A percentile compares a stretch with the other conserved stretches of the same genome.
These are phyloP conservation scores for Montipora capricornis DNA, from an alignment of 64 coral and sea anemone genomes.

Conservation along the genomic window DNA sequence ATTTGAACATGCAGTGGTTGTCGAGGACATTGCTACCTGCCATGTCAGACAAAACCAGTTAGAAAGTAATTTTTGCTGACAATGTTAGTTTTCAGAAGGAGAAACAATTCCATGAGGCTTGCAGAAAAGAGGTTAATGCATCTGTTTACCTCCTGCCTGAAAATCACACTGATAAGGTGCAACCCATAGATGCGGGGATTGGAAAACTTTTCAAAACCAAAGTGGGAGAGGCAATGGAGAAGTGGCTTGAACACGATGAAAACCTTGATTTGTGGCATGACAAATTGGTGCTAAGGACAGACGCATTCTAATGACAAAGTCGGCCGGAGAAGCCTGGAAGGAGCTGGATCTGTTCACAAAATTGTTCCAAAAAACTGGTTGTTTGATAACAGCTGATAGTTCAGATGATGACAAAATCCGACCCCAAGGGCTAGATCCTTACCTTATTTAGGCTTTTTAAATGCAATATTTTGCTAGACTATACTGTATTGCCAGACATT, in stretches of 20 bases:
- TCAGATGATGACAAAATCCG: conserved; percentile 13
- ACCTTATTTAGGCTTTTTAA: no score
- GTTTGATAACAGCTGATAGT: conserved; percentile 17
- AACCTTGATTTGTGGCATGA: conserved; percentile 42
- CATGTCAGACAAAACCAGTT: background rate
- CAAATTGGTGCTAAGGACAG: conserved; percentile 21
- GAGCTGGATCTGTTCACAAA: conserved; percentile 19
- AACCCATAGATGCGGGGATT: conserved; percentile 56
- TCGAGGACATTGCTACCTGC: conserved; percentile 9
- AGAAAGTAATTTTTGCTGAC: conserved; percentile 45
- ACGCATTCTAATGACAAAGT: conserved; percentile 32
- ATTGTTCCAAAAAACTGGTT: conserved; percentile 29
- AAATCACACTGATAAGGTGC: conserved; percentile 9
- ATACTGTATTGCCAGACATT: no score
- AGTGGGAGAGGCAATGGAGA: conserved; percentile 43
- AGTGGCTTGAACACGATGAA: conserved; percentile 24
- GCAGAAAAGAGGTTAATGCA: conserved; percentile 27
- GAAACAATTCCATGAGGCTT: background rate
- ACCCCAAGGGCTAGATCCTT: conserved; percentile 1
- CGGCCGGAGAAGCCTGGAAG: conserved; percentile 8
- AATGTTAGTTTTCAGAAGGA: conserved; percentile 22
- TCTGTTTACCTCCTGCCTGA: conserved; percentile 22
- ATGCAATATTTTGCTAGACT: no score
- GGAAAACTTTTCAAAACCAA: conserved; percentile 24
- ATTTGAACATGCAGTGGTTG: conserved; percentile 34